These are phyloP conservation scores for Paramacrobiotus metropolitanus DNA, from an alignment of 1,140 invertebrate species.

Conservation along the genomic window DNA sequence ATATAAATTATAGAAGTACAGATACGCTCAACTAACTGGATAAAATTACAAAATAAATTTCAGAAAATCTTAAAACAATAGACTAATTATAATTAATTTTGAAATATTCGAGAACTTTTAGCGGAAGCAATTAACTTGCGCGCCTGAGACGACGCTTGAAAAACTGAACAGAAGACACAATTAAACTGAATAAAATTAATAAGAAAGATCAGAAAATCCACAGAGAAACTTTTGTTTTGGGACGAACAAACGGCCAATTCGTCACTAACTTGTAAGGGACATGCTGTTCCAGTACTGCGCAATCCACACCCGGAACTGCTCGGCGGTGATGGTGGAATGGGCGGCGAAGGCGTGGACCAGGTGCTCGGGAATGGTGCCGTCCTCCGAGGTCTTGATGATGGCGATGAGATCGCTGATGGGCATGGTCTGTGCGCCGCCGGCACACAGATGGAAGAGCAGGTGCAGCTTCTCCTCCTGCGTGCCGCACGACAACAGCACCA, in stretches of 20 bases:
- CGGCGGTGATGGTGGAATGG: constrained; percentile 27
- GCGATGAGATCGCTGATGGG: neutral
- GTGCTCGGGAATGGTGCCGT: neutral
- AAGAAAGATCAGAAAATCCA: neutral
- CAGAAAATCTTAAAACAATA: too few species aligned
- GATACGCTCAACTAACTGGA: too few species aligned
- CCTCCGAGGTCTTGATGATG: neutral
- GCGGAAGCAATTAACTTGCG: too few species aligned
- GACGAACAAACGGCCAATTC: too few species aligned
- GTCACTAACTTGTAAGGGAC: constrained; percentile 33
- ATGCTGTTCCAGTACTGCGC: constrained; percentile 43
- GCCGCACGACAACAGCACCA: constrained; percentile 57
- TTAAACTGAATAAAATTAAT: neutral
- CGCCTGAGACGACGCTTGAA: too few species aligned
- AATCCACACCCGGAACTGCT: constrained; percentile 46
- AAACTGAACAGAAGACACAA: too few species aligned
- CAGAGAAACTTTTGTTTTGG: neutral
- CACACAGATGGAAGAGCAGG: neutral
- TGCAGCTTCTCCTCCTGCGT: constrained; percentile 43
- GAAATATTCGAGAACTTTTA: too few species aligned
- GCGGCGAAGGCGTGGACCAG: neutral
- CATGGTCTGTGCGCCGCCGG: neutral
- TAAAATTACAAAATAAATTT: too few species aligned
- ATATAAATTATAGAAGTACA: too few species aligned
- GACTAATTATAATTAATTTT: too few species aligned